Conservation (phyloP, 2,113 vertebrate genomes). For the Antigone vipio region DNA sequence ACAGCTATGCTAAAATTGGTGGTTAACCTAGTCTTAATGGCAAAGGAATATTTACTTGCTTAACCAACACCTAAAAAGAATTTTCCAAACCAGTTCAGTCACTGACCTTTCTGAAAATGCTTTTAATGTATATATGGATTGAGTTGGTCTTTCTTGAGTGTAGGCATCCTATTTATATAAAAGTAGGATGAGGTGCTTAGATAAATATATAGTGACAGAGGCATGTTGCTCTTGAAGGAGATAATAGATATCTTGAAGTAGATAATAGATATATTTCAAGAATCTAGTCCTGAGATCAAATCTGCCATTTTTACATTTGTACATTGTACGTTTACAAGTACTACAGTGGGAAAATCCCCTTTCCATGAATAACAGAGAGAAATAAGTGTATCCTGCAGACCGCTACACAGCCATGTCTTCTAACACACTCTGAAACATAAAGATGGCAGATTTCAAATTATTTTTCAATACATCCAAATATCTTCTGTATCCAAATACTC, state of each 20-base stretch:
- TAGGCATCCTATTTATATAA: not conserved
- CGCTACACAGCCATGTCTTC: not conserved
- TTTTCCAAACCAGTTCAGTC: not conserved
- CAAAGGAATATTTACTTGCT: not conserved
- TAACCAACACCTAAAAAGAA: not conserved
- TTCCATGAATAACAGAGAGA: not conserved
- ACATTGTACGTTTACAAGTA: accelerated
- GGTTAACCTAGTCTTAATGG: not conserved
- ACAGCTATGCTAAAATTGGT: not conserved
- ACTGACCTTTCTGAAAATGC: not conserved
- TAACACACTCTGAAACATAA: not conserved
- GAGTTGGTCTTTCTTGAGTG: not conserved
- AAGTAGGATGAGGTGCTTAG: not conserved
- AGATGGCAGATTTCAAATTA: not conserved
- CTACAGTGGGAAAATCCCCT: accelerated
- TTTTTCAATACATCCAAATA: not conserved
- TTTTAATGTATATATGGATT: not conserved
- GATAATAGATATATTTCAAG: not conserved
- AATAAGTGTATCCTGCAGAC: not conserved
- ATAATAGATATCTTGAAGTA: not conserved
- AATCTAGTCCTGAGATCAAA: not conserved
- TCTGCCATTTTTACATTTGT: not conserved
- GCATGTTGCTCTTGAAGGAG: not conserved
- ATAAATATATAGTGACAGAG: not conserved
- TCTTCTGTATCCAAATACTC: not conserved